Percentiles rank a stretch among this genome's conserved stretches.
These are phyloP conservation scores for Phalangium opilio DNA, from an alignment of 2,888 invertebrate genomes.

Conservation along the genomic window DNA sequence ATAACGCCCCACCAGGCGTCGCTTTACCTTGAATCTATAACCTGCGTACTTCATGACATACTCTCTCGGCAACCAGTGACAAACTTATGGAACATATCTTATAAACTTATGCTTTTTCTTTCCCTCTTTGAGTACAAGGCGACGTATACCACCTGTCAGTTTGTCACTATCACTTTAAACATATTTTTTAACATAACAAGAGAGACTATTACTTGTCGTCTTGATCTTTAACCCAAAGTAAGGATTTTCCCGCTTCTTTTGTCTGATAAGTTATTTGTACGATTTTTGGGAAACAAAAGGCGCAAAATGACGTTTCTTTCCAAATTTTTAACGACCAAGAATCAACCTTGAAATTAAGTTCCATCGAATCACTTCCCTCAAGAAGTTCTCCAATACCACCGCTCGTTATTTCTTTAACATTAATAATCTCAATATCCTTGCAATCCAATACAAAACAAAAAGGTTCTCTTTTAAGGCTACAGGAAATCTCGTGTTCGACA, in stretches of 20 bases:
- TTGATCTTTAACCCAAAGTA: constrained; percentile 16
- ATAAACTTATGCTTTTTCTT: too few species aligned
- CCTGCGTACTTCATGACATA: too few species aligned
- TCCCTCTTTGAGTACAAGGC: too few species aligned
- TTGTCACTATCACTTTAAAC: too few species aligned
- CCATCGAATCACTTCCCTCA: not conserved
- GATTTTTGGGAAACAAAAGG: constrained; percentile 16
- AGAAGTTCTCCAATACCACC: not conserved
- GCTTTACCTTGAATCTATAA: too few species aligned
- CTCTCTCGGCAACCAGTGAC: too few species aligned
- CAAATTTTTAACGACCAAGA: constrained; percentile 23
- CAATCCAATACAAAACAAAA: constrained; percentile 12
- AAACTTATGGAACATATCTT: too few species aligned
- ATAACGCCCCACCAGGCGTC: too few species aligned
- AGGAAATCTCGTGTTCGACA: constrained; percentile 2
- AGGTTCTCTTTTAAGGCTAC: not conserved
- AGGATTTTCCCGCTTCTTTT: constrained; percentile 7
- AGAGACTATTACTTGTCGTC: constrained; percentile 5
- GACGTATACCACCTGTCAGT: too few species aligned
- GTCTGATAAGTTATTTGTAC: constrained; percentile 23
- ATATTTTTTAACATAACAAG: too few species aligned
- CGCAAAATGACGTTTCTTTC: constrained; percentile 3
- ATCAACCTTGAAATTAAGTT: constrained; percentile 16
- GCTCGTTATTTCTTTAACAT: constrained; percentile 3
- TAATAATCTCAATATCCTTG: constrained; percentile 8